Evolutionary conservation across 2,888 invertebrate species (phyloP), one percentile per base, ranked within the genome.

Genomic region (Thera obeliscata): DNA sequence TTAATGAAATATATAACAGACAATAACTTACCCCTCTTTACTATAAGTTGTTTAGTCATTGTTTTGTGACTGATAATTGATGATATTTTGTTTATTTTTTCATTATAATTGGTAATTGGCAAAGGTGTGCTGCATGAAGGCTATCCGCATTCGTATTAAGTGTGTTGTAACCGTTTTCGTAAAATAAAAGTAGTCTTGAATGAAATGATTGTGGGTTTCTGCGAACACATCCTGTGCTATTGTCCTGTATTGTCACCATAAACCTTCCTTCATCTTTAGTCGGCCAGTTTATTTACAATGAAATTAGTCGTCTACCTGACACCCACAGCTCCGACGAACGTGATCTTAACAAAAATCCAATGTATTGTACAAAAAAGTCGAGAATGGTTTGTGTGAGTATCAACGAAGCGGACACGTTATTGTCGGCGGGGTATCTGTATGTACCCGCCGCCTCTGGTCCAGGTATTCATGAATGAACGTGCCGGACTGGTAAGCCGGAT

Each of bases 391-490:
- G 83, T 80, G 81, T 82, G 84, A 77, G 79, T 33, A 61, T 61
- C 81, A 83, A 82, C 78, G 79, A 79, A 79, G 80, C 81, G 81
- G 76, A 78, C 78, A 75, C 75, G 75, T 75, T 64, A 67, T 73
- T 73, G 74, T 73, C 63, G 64, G 66, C 55, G 64, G 52, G 63
- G 63, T 66, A 71, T 63, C 56, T 54, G 64, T 65, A 64, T 84
- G 22, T 46, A 83, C 83, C 78, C 80, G 72, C 71, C 67, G 57
- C 54, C 79, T 79, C 76, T 75, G 78, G 81, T 79, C 86, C 87
- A 90, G 90, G 72, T 90, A 93, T 93, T 93, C 92, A 93, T 93
- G 93, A 93, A 93, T 93, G 93, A 91, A 93, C 92, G 92, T 91
- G 93, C 87, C 87, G 87, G 85, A 80, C 85, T 76, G 84, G 86